Evolutionary conservation across 2,797 vertebrate species (phyloP).

Genomic region (Myotis daubentonii): DNA sequence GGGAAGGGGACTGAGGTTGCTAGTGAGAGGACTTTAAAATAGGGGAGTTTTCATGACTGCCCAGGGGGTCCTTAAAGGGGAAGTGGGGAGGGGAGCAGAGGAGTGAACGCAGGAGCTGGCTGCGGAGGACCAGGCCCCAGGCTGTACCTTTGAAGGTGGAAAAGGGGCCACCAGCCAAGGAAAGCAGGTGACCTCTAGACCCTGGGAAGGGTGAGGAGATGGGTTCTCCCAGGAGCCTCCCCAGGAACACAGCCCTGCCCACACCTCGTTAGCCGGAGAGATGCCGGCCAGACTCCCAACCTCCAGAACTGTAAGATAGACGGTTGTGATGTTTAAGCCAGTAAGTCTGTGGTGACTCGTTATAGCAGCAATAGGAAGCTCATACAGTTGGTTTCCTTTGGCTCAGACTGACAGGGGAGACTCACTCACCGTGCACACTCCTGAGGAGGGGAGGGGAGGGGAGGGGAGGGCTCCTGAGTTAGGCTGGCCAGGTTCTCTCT

Average conservation of each 20-base stretch:
- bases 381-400: not conserved
- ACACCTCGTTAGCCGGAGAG: not conserved
- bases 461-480: not conserved
- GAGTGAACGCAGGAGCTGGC: not conserved
- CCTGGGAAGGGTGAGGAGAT: not conserved
- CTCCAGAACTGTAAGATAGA: not conserved
- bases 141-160: not conserved
- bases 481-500: not conserved
- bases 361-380: not conserved
- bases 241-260: not conserved
- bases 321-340: not conserved
- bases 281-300: not conserved
- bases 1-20: not conserved
- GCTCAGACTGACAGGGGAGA: not conserved
- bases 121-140: not conserved
- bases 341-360: not conserved
- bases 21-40: not conserved
- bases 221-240: not conserved
- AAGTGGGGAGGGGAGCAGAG: not conserved
- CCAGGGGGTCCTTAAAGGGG: not conserved
- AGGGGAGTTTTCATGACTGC: not conserved
- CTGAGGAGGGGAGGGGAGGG: accelerated
- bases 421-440: not conserved
- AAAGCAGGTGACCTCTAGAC: not conserved
- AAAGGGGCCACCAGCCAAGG: not conserved